Evolutionary conservation across 2,888 invertebrate genomes (phyloP).

Genomic region (Eumerus sabulonum): DNA sequence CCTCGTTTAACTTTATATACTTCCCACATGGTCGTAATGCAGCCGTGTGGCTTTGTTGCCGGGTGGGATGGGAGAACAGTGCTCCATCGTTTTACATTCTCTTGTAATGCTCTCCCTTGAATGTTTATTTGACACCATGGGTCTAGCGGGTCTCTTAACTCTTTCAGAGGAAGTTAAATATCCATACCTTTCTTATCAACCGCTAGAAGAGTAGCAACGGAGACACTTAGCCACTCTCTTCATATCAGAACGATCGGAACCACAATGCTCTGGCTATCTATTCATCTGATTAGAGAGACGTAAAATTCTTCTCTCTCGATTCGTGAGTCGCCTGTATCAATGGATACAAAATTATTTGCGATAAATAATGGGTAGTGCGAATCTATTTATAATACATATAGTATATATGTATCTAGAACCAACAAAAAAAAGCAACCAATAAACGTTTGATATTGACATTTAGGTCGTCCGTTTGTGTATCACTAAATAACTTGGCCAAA

Average conservation of each 20-base stretch:
- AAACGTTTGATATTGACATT: not conserved
- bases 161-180: no score
- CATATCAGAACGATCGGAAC: no score
- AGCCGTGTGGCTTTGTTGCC: conserved; percentile 4
- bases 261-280: no score
- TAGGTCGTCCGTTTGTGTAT: not conserved
- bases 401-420: no score
- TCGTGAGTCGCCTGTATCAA: not conserved
- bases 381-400: not conserved
- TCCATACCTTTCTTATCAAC: no score
- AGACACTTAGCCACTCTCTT: no score
- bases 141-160: no score
- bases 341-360: not conserved
- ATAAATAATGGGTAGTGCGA: not conserved
- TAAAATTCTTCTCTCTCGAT: not conserved
- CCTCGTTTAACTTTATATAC: conserved; percentile 73
- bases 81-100: no score
- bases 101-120: conserved; percentile 5
- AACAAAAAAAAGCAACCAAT: no score
- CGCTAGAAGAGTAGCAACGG: no score
- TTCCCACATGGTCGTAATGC: conserved; percentile 61
- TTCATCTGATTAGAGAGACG: not conserved
- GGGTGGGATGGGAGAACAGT: conserved; percentile 25
- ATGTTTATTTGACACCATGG: conserved; percentile 11
- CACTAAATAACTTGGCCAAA: not conserved